Evolutionary conservation across 2,888 invertebrate species (phyloP).

Genomic region (Blera fallax): DNA sequence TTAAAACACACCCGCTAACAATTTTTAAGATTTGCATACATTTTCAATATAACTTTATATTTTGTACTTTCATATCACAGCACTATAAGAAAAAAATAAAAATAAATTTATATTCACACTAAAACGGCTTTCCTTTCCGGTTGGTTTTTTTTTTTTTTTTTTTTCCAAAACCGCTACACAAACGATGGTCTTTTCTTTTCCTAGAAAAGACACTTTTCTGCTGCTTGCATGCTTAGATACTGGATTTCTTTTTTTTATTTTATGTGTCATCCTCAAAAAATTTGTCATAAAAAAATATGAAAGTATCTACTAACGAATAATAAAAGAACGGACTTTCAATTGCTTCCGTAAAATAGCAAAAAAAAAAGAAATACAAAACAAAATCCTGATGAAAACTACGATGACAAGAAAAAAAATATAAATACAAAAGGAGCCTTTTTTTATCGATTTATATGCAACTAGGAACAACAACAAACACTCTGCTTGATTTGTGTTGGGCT

Average conservation of each 20-base stretch:
- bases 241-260: slow-evolving; percentile 10
- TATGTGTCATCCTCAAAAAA: slow-evolving; percentile 44
- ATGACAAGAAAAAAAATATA: neutral
- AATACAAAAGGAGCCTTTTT: slow-evolving; percentile 60
- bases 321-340: slow-evolving; percentile 59
- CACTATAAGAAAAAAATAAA: slow-evolving; percentile 14
- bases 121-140: slow-evolving; percentile 25
- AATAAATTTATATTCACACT: neutral
- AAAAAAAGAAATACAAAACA: neutral
- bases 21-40: slow-evolving; percentile 25
- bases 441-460: slow-evolving; percentile 72
- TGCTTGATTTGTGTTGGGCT: slow-evolving; percentile 74
- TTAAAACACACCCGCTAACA: slow-evolving; percentile 59
- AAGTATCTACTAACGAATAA: slow-evolving; percentile 31
- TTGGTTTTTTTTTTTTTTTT: slow-evolving; percentile 39
- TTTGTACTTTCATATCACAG: slow-evolving; percentile 41
- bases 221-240: slow-evolving; percentile 34
- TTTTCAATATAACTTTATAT: slow-evolving; percentile 4
- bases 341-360: slow-evolving; percentile 55
- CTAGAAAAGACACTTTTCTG: slow-evolving; percentile 26
- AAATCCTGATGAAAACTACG: slow-evolving; percentile 47
- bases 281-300: slow-evolving; percentile 15
- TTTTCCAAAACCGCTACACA: slow-evolving; percentile 18
- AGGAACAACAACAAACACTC: slow-evolving; percentile 57
- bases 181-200: neutral